These are phyloP conservation scores for Sardinella longiceps DNA, from an alignment of 2,797 vertebrate species.

Conservation along the genomic window DNA sequence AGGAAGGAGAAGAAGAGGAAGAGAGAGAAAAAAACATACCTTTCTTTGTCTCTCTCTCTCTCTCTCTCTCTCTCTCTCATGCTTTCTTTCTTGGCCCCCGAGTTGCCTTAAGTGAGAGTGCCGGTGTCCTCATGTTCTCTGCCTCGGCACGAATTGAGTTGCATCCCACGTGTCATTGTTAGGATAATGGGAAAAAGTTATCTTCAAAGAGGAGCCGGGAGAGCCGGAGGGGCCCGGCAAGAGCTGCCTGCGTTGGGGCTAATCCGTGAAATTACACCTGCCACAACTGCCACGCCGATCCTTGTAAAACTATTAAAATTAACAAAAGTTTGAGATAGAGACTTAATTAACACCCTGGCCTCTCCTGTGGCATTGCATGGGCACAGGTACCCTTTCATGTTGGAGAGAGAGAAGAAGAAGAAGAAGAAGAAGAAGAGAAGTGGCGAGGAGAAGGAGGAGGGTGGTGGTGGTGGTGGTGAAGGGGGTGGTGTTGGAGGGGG, in stretches of 20 bases:
- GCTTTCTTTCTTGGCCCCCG: not conserved
- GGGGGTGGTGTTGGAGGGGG: not conserved
- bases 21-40: slow-evolving; percentile 52
- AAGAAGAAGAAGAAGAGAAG: not conserved
- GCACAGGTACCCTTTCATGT: slow-evolving; percentile 57
- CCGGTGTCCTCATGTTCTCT: slow-evolving; percentile 51
- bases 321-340: slow-evolving; percentile 65
- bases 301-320: slow-evolving; percentile 67
- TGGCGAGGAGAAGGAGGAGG: not conserved
- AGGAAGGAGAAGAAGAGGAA: not conserved
- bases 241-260: slow-evolving; percentile 54
- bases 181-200: slow-evolving; percentile 82
- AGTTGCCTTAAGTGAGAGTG: slow-evolving; percentile 47
- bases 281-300: slow-evolving; percentile 61
- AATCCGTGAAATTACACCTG: slow-evolving; percentile 87
- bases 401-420: slow-evolving; percentile 18
- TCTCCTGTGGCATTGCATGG: slow-evolving; percentile 46
- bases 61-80: slow-evolving; percentile 34
- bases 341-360: slow-evolving; percentile 66
- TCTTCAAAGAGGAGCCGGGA: slow-evolving; percentile 76
- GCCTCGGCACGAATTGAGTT: slow-evolving; percentile 72
- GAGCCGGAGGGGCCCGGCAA: slow-evolving; percentile 51
- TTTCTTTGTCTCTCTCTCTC: slow-evolving; percentile 64
- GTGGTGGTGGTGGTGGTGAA: not conserved
- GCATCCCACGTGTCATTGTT: slow-evolving; percentile 77